phyloP scores from a whole-genome alignment of 1,140 invertebrate genomes.

The Kradibia gibbosae region DNA sequence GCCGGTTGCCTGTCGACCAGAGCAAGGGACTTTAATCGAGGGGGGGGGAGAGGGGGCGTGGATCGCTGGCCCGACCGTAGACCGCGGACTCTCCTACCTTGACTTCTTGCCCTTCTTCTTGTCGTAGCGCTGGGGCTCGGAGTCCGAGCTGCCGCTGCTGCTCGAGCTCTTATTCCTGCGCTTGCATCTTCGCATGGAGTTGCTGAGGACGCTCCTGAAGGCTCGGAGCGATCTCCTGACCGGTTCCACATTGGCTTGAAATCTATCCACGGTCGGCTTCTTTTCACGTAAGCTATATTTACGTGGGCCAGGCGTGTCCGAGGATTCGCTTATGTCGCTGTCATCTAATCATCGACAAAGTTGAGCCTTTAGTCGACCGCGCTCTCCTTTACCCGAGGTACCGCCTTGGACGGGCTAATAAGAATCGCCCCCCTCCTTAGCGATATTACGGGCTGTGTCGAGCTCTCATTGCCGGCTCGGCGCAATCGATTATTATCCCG shows the following conservation, averaged over 20 bases:
- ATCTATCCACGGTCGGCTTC: slow-evolving; percentile 73
- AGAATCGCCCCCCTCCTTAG: too few species aligned
- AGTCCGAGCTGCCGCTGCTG: slow-evolving; percentile 68
- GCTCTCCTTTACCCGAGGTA: too few species aligned
- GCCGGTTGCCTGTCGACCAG: slow-evolving; percentile 68
- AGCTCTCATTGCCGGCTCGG: too few species aligned
- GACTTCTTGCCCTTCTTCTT: slow-evolving; percentile 71
- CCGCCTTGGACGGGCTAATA: too few species aligned
- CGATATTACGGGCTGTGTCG: too few species aligned
- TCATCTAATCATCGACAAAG: slow-evolving; percentile 55
- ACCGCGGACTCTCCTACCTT: too few species aligned
- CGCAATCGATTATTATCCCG: too few species aligned
- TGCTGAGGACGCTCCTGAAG: slow-evolving; percentile 67
- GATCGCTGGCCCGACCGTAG: too few species aligned
- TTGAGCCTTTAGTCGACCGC: too few species aligned
- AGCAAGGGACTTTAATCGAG: too few species aligned
- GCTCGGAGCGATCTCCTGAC: slow-evolving; percentile 68
- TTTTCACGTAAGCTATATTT: slow-evolving; percentile 73
- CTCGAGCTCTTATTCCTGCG: slow-evolving; percentile 68
- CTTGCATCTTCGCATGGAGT: slow-evolving; percentile 68
- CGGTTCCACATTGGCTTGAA: slow-evolving; percentile 71
- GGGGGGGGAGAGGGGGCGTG: too few species aligned
- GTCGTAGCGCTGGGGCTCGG: slow-evolving; percentile 70
- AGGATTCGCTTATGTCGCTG: slow-evolving; percentile 70
- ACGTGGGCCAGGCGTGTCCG: slow-evolving; percentile 68